Conservation (phyloP, 2,113 vertebrate genomes). For the Lophotis ruficrista region DNA sequence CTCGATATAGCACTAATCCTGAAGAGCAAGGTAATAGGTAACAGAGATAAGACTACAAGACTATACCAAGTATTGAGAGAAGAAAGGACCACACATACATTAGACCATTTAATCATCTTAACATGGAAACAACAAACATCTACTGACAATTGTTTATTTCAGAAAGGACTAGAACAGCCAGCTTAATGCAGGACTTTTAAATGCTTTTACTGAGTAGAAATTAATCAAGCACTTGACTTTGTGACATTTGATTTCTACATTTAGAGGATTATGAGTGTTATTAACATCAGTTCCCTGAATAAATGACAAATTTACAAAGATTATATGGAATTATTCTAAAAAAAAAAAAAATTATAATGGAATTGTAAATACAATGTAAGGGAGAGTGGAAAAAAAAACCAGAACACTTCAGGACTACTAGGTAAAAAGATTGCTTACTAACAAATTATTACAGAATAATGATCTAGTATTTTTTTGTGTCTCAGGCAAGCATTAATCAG, state of each 20-base stretch:
- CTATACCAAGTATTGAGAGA: background rate
- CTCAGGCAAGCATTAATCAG: slow-evolving; percentile 55
- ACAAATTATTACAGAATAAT: slow-evolving; percentile 60
- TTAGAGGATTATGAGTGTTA: slow-evolving; percentile 36
- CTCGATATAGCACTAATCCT: background rate
- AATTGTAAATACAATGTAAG: slow-evolving; percentile 52
- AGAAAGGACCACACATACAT: background rate
- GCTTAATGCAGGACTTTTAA: background rate
- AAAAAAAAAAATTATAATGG: slow-evolving; percentile 14
- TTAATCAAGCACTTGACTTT: slow-evolving; percentile 5
- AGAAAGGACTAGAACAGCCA: background rate
- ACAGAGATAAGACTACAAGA: background rate
- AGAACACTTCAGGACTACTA: slow-evolving; percentile 37
- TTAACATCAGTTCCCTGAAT: slow-evolving; percentile 55
- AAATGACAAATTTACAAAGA: slow-evolving; percentile 42
- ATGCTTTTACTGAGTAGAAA: background rate
- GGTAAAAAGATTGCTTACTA: slow-evolving; percentile 42
- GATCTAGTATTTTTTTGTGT: slow-evolving; percentile 43
- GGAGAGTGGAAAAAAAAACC: slow-evolving; percentile 16
- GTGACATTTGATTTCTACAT: background rate
- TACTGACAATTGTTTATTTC: background rate
- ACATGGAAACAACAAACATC: background rate
- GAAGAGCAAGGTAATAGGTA: background rate
- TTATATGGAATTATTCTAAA: slow-evolving; percentile 21
- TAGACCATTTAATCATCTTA: background rate